phyloP scores from a whole-genome alignment of 2,113 vertebrate species.

The Hiodon alosoides region DNA sequence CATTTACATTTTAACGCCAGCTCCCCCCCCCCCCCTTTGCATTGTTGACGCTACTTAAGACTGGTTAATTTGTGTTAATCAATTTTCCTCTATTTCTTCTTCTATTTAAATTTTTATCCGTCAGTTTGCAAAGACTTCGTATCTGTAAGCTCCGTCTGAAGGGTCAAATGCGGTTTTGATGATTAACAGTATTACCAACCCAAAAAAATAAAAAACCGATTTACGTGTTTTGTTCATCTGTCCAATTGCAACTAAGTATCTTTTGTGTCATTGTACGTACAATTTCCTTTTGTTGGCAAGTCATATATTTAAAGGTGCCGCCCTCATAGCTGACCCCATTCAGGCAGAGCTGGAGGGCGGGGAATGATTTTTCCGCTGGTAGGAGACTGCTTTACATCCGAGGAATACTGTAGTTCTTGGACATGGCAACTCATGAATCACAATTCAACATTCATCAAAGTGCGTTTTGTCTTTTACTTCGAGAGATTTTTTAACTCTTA shows the following conservation, averaged over 20 bases:
- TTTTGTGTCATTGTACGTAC: not conserved
- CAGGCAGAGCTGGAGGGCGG: no score
- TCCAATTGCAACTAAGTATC: not conserved
- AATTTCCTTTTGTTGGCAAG: not conserved
- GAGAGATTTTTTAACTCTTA: not conserved
- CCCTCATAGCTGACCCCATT: not conserved
- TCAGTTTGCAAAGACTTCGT: no score
- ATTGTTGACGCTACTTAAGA: no score
- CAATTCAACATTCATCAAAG: not conserved
- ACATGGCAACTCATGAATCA: no score
- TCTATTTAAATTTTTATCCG: no score
- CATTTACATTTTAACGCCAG: no score
- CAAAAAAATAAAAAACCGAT: not conserved
- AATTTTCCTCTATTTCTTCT: no score
- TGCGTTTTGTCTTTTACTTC: conserved; percentile 23
- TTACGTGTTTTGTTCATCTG: not conserved
- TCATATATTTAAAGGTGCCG: not conserved
- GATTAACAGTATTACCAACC: no score
- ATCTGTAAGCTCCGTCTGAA: no score
- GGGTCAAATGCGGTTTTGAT: no score
- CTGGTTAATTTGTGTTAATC: no score
- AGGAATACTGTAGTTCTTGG: not conserved
- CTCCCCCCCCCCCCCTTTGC: no score
- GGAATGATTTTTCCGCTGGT: not conserved
- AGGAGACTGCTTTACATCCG: not conserved